Evolutionary conservation across 2,113 vertebrate genomes (phyloP), one percentile per base, ranked within the genome.

Genomic region (Varanus komodoensis): DNA sequence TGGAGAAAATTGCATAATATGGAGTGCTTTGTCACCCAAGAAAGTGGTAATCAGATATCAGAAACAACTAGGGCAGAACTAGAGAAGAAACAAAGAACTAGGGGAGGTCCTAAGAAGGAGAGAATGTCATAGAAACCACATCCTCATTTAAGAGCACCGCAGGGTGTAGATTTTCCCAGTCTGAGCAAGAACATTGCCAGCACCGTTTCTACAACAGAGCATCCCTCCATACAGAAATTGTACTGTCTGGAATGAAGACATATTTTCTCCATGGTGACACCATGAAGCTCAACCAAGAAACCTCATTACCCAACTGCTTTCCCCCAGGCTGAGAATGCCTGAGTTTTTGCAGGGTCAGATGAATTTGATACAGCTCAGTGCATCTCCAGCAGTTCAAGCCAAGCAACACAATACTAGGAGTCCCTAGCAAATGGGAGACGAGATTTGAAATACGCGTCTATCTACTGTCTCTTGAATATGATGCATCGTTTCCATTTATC

Each of bases 331-430:
- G 11, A 68, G 75, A 68, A 79, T 9, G 9, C 34, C 44, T 52
- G 74, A 48, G n/a, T 34, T 69, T 80, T 81, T 54, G 44, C 87
- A 81, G 77, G 87, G 77, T 88, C 87, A 80, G 87, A 34, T 80
- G 87, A 81, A 48, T 81, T n/a, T 81, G 77, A 68, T 77, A 80
- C 15, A 68, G 38, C 86, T 87, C 27, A 4, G 23, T 67, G 74
- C 34, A 8, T 54, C 3, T 32, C 21, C 11, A 87, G 32, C 57
- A 23, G 57, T 23, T 27, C 34, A 80, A 52, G 77, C 48, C 27
- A 64, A 34, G 27, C 44, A 67, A 69, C 64, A 52, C 77, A 44
- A 81, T 80, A 29, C 52, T 80, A n/a, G 8, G 87, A 23, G 15
- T 69, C 52, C 23, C 27, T 69, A 21, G 87, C 29, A 81, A 80